Evolutionary conservation across 2,888 invertebrate species (phyloP).

Genomic region (Drosophila incognita): DNA sequence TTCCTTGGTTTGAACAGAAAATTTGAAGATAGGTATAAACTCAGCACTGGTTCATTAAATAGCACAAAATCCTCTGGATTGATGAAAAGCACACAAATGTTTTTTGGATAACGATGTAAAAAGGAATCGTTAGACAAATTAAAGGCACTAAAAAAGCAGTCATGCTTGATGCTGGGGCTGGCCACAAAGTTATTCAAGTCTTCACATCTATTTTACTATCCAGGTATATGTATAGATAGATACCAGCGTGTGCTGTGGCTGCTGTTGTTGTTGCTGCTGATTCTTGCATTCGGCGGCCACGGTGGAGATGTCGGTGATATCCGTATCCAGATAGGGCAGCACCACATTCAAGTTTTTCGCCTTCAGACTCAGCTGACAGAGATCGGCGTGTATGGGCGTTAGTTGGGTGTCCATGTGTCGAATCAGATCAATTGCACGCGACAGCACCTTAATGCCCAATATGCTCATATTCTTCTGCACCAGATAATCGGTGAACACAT

Average conservation of each 20-base stretch:
- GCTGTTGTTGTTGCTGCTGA: slow-evolving; percentile 63
- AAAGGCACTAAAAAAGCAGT: not conserved
- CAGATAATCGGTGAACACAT: slow-evolving; percentile 91
- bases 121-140: too few relatives aligned
- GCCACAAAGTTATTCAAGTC: not conserved
- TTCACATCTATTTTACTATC: not conserved
- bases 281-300: slow-evolving; percentile 84
- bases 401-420: slow-evolving; percentile 94
- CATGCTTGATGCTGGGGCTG: not conserved
- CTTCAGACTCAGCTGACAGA: slow-evolving; percentile 95
- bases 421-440: slow-evolving; percentile 94
- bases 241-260: slow-evolving; percentile 68
- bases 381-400: slow-evolving; percentile 96
- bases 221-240: not conserved
- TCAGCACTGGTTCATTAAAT: not conserved
- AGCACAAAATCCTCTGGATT: not conserved
- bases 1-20: not conserved
- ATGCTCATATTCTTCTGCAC: slow-evolving; percentile 91
- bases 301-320: slow-evolving; percentile 94
- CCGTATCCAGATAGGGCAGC: slow-evolving; percentile 93
- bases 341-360: slow-evolving; percentile 97
- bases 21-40: not conserved
- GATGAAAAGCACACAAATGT: not conserved
- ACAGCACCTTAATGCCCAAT: slow-evolving; percentile 92
- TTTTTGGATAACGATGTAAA: not conserved